phyloP scores from a whole-genome alignment of 2,888 invertebrate species.

The Clepsis dumicolana region DNA sequence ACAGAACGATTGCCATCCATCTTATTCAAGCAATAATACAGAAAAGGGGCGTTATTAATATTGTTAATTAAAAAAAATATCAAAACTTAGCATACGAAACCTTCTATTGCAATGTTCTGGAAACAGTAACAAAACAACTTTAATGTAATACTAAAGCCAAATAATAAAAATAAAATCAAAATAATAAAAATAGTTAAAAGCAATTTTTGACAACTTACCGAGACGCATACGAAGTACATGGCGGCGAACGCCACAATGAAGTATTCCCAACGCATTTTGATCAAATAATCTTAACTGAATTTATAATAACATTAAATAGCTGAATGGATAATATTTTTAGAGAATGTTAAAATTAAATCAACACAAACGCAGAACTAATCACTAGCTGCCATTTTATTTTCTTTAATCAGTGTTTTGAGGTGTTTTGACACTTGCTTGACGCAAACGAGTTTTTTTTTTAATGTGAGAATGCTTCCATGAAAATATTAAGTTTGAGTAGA shows the following conservation, averaged over 20 bases:
- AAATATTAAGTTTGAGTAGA: background rate
- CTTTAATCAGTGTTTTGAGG: no score
- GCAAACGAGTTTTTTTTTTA: background rate
- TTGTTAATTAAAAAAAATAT: background rate
- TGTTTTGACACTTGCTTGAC: background rate
- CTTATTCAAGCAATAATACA: background rate
- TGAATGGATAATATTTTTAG: background rate
- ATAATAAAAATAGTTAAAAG: background rate
- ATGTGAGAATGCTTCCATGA: background rate
- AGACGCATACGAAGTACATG: background rate
- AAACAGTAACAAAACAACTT: background rate
- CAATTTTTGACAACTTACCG: background rate
- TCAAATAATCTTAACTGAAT: background rate
- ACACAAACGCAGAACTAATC: background rate
- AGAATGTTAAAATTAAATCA: background rate
- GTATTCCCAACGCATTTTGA: constrained; percentile 2
- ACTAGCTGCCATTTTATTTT: constrained; percentile 4
- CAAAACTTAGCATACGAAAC: background rate
- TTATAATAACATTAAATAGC: background rate
- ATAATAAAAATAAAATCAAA: background rate
- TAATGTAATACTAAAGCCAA: background rate
- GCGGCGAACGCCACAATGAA: background rate
- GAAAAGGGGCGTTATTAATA: background rate
- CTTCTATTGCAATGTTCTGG: background rate
- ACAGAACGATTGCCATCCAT: no score